Conservation (phyloP, 2,797 vertebrate genomes). For the Eleutherodactylus coqui region DNA sequence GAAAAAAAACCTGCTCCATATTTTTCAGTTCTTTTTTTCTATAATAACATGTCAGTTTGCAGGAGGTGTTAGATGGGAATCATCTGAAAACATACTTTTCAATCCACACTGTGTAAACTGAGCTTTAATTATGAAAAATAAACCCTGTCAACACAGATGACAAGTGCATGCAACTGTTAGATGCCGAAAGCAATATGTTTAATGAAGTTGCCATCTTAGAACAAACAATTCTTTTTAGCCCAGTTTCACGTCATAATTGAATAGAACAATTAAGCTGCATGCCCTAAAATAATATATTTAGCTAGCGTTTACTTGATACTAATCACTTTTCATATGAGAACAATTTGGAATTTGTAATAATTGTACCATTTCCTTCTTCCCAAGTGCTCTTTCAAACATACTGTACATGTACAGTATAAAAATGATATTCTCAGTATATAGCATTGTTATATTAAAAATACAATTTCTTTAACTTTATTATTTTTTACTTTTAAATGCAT, state of each 20-base stretch:
- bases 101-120: conserved; percentile 22
- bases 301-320: not conserved
- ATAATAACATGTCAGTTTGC: conserved; percentile 27
- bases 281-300: not conserved
- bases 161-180: conserved; percentile 49
- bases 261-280: not conserved
- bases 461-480: no score
- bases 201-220: conserved; percentile 45
- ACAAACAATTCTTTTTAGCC: conserved; percentile 50
- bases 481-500: no score
- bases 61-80: conserved; percentile 39
- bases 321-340: not conserved
- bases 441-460: no score
- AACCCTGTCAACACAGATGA: conserved; percentile 46
- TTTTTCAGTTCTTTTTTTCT: conserved; percentile 20
- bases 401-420: not conserved
- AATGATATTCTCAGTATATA: not conserved
- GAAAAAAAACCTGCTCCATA: not conserved
- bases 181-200: conserved; percentile 41
- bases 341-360: not conserved
- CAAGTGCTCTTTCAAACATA: no score
- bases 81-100: conserved; percentile 48
- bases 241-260: conserved; percentile 36
- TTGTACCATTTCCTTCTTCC: not conserved
- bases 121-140: conserved; percentile 62